Conservation (phyloP, 2,797 vertebrate genomes). For the Lepus townsendii region DNA sequence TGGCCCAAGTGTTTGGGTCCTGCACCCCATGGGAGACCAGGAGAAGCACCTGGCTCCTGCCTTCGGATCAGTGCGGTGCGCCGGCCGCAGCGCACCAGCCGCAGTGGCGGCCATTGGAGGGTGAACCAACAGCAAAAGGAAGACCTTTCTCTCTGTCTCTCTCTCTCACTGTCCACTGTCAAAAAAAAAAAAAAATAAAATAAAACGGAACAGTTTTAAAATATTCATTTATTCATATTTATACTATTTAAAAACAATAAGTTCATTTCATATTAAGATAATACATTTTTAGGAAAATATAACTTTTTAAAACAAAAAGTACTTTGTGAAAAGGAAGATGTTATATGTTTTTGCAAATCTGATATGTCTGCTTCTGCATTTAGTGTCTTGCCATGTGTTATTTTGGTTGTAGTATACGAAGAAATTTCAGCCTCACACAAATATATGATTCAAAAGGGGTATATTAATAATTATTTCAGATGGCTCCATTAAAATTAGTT, state of each 20-base stretch:
- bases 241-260: slow-evolving; percentile 6
- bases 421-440: not conserved
- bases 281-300: slow-evolving; percentile 23
- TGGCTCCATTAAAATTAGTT: not conserved
- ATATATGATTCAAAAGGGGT: not conserved
- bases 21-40: too few relatives aligned
- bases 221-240: not conserved
- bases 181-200: not conserved
- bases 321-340: not conserved
- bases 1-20: too few relatives aligned
- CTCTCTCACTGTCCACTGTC: too few relatives aligned
- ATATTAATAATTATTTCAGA: not conserved
- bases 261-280: not conserved
- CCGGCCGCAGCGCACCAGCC: too few relatives aligned
- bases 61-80: too few relatives aligned
- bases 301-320: not conserved
- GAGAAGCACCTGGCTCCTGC: too few relatives aligned
- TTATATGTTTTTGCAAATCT: slow-evolving; percentile 8
- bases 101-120: too few relatives aligned
- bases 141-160: too few relatives aligned
- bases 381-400: not conserved
- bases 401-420: not conserved
- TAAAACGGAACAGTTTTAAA: not conserved
- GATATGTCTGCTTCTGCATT: not conserved
- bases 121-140: too few relatives aligned